Base-by-base conservation (phyloP, 1,140 invertebrate genomes). In the Muscidifurax raptorellus region DNA sequence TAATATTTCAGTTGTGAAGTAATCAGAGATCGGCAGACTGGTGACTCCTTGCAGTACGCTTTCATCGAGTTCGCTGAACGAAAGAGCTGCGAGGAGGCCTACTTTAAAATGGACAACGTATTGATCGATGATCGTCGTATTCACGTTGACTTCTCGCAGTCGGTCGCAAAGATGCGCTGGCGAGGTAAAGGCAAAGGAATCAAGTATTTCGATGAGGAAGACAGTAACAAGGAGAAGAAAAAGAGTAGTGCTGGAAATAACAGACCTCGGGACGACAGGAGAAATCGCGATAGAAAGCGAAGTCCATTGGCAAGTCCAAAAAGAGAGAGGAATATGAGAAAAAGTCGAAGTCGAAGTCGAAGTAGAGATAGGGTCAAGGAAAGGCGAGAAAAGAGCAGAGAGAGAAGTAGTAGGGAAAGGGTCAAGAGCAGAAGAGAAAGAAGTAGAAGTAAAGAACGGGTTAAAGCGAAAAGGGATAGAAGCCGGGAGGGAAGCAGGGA, bases 31-130 rank as follows among this genome's bases (percentile, higher is more conserved):
- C 96, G 96, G 85, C 97, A 98, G 90, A 97, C 97, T 3, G 96
- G 96, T 12, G 98, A 99, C 90, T 99, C 99, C 0, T 93, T 99
- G 76, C 99, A 99, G 90, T 99, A 99, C 93, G 99, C 98, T 4
- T 99, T 99, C 91, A 98, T 99, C 87, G 99, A 99, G 92, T 99
- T 99, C 95, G 97, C 97, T 85, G 96, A 99, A 86, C 95, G 96
- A 88, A 96, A 99, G 91, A 96, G 98, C 13, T 99, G 99, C 94
- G 99, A 99, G 94, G 96, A 98, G 87, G 99, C 99, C 4, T 99
- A 98, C 93, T 99, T 99, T 88, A 99, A 99, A 94, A 99, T 99
- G 99, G 99, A 99, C 90, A 99, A 99, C 94, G 99, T 99, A 0
- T 93, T 99, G 0, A 99, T 99, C 88, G 99, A 99, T 93, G 99